Evolutionary conservation across 2,888 invertebrate species (phyloP), one percentile per base, ranked within the genome.

Genomic region (Xanthorhoe designata): DNA sequence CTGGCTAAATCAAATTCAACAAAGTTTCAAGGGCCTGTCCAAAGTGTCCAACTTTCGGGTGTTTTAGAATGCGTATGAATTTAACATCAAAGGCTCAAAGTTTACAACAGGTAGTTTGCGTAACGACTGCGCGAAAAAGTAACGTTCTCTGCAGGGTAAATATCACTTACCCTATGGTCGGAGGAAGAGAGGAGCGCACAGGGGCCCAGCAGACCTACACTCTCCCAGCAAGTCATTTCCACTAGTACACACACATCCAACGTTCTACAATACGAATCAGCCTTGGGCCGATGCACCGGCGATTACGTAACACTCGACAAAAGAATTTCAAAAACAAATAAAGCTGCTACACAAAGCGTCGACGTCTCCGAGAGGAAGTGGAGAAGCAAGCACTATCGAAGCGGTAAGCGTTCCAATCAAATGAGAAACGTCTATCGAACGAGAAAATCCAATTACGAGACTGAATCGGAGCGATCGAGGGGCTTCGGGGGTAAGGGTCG

Each of bases 141-240:
- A 54, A 9, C 13, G 42, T 50, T 29, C n/a, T 42, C 15, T 54
- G 19, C 35, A 19, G 47, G 62, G 51, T 35, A 47, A 45, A 42
- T 29, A 35, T 71, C 78, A 93, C 93, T 92, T 90, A 93, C 93
- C 91, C 91, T 87, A 84, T 87, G 84, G 78, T 91, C 92, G 66
- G 93, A 89, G 62, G 93, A 90, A 70, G 93, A 85, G 62, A 94
- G 93, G 63, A 94, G 89, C 79, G 94, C 92, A 82, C 94, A 94
- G 71, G 94, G 94, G 74, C 94, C 94, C 82, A 94, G 88, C 70
- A 94, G 88, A 78, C 94, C 92, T 85, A 94, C 92, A 72, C 89
- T 94, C 75, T 94, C 94, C 94, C 94, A 94, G 86, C 94, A 94
- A 86, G 94, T 94, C 94, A 94, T 94, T 76, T 84, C 85, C 86